These are phyloP conservation scores for Seriola aureovittata DNA, from an alignment of 2,113 vertebrate genomes.

Conservation along the genomic window DNA sequence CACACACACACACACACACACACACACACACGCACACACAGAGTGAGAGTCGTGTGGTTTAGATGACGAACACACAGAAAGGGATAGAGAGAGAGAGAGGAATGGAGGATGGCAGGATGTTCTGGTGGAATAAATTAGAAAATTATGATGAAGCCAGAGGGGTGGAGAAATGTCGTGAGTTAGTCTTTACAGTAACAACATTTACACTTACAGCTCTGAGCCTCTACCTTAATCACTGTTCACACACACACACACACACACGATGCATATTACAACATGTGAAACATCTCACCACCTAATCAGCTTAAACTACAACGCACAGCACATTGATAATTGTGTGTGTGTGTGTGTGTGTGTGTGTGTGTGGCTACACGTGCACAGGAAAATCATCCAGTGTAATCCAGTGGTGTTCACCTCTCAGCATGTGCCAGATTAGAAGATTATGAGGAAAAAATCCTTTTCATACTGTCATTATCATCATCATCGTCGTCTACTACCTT, in stretches of 20 bases:
- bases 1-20: background rate
- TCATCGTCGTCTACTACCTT: constrained; percentile 3
- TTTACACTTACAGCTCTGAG: constrained; percentile 30
- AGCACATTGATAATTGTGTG: background rate
- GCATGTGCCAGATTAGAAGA: constrained; percentile 57
- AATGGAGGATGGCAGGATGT: constrained; percentile 12
- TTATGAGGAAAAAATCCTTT: constrained; percentile 31
- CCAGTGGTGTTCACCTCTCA: constrained; percentile 56
- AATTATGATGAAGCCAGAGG: constrained; percentile 25
- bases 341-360: background rate
- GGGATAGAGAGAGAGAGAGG: background rate
- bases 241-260: constrained; percentile 16
- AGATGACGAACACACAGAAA: background rate
- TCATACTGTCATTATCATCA: constrained; percentile 8
- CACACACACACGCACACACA: background rate
- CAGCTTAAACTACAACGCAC: background rate
- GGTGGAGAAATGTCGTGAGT: constrained; percentile 51
- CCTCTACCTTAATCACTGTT: constrained; percentile 21
- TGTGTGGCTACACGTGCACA: background rate
- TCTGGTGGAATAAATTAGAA: constrained; percentile 53
- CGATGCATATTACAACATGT: background rate
- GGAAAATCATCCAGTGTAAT: constrained; percentile 37
- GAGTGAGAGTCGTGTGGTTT: constrained; percentile 8
- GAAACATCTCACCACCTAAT: constrained; percentile 6
- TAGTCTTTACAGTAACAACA: constrained; percentile 46